Evolutionary conservation across 2,888 invertebrate genomes (phyloP).

Genomic region (Calameuta idolon): DNA sequence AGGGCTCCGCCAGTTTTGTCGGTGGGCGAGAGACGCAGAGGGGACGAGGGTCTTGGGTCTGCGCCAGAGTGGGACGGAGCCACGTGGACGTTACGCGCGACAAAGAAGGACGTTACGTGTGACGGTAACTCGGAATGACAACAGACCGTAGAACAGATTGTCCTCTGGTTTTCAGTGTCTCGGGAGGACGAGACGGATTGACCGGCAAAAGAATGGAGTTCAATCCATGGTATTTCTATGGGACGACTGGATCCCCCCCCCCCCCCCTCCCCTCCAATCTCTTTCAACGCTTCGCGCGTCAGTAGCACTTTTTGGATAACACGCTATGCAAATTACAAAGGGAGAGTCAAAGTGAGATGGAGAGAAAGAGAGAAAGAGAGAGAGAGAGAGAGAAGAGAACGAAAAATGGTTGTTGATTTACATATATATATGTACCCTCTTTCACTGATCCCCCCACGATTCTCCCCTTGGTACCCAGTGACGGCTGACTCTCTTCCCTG

Average conservation of each 20-base stretch:
- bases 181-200: neutral
- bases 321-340: neutral
- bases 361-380: neutral
- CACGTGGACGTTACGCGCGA: neutral
- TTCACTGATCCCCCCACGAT: neutral
- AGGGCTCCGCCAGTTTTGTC: slow-evolving; percentile 21
- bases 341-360: neutral
- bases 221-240: neutral
- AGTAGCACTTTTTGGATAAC: neutral
- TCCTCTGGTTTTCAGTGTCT: slow-evolving; percentile 1
- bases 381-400: neutral
- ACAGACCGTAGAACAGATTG: slow-evolving; percentile 1
- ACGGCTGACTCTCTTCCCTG: neutral
- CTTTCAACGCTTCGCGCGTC: neutral
- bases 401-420: neutral
- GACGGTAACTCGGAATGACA: neutral
- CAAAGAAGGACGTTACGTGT: neutral
- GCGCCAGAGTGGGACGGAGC: neutral
- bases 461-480: neutral
- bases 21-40: neutral
- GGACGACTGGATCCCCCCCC: neutral
- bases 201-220: neutral
- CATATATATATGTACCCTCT: neutral
- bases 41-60: neutral
- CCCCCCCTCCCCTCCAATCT: rapidly evolving